Evolutionary conservation across 2,888 invertebrate species (phyloP), one percentile per base, ranked within the genome.

Genomic region (Pseudanteris insignis): DNA sequence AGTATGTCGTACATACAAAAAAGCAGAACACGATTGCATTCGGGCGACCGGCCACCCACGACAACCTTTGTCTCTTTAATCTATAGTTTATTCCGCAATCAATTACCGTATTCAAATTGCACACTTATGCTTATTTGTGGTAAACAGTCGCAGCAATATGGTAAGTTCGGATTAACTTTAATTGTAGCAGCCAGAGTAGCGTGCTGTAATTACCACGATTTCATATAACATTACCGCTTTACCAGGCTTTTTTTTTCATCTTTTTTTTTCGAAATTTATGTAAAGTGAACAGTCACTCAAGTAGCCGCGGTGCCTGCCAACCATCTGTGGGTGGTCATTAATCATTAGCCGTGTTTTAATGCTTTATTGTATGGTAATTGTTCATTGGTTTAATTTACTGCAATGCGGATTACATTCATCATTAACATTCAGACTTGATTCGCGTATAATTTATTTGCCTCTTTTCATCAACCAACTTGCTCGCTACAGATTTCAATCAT

Each of bases 11-110:
- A 63, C 41, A 61, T 29, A 50, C 26, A 58, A 53, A 41, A 46
- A 38, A 41, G 51, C 55, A 46, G 48, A 32, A 50, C 32, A 51
- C 36, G 63, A 61, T 60, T 65, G 58, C 50, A 63, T 25, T 55
- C 53, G 60, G 62, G 59, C 66, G 66, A 70, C 28, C 65, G 75
- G 70, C 75, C 76, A 75, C 75, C 76, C 76, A 74, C 73, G 71
- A 70, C 69, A 72, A 62, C 51, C 66, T 58, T 64, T 65, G 53
- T 58, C 54, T 50, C 48, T 38, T 24, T 30, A 58, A 61, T 63
- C 63, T 57, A 48, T 53, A 48, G 62, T 53, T 69, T 71, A 67
- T 73, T 73, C 71, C 68, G 71, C 73, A 76, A 75, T 75, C 74
- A 75, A 70, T 72, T 69, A 71, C 71, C 48, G 48, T 48, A 57